phyloP scores from a whole-genome alignment of 2,113 vertebrate genomes.

The Anoplopoma fimbria region DNA sequence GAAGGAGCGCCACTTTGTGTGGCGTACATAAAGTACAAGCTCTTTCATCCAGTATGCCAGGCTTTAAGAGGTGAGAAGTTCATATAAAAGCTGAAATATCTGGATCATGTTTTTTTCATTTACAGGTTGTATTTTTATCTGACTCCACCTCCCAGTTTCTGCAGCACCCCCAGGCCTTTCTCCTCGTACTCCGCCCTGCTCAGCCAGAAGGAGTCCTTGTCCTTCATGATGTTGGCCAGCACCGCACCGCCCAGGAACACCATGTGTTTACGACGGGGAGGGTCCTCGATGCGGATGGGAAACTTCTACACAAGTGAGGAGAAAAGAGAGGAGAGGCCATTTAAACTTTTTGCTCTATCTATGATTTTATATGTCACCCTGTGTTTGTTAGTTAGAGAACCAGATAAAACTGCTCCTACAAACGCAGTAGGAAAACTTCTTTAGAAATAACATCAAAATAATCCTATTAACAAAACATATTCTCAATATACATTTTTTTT shows the following conservation, averaged over 20 bases:
- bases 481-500: background rate
- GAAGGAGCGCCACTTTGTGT: background rate
- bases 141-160: constrained; percentile 80
- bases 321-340: background rate
- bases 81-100: background rate
- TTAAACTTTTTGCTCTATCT: background rate
- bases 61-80: background rate
- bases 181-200: constrained; percentile 94
- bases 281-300: constrained; percentile 97
- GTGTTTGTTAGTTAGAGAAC: background rate
- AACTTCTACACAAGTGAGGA: constrained; percentile 88
- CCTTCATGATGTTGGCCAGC: constrained; percentile 99
- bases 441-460: too few relatives aligned
- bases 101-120: background rate
- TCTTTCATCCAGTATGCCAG: background rate
- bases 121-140: constrained; percentile 44
- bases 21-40: background rate
- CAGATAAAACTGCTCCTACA: background rate
- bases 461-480: background rate
- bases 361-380: background rate
- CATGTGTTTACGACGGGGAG: constrained; percentile 97
- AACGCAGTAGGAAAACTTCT: background rate
- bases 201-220: constrained; percentile 99
- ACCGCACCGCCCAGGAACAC: constrained; percentile 96
- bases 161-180: constrained; percentile 86